phyloP scores from a whole-genome alignment of 2,888 invertebrate genomes.

The Acanthopleura granulata region DNA sequence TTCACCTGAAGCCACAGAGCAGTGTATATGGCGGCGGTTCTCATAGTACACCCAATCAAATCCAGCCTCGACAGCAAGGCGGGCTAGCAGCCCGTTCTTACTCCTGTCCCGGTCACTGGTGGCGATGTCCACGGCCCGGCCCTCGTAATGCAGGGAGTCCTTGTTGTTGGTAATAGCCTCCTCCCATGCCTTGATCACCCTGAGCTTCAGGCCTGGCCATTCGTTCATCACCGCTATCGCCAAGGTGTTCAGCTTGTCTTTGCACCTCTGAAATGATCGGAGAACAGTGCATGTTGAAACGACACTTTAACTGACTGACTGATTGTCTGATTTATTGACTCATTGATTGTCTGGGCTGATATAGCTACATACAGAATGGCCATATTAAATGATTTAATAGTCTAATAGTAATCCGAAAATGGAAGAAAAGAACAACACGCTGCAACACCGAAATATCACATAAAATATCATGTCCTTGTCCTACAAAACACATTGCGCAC shows the following conservation, averaged over 20 bases:
- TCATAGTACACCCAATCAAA: constrained; percentile 99
- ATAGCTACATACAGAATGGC: too few species aligned
- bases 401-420: too few species aligned
- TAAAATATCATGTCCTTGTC: too few species aligned
- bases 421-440: too few species aligned
- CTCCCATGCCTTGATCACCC: constrained; percentile 97
- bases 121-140: constrained; percentile 94
- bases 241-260: constrained; percentile 92
- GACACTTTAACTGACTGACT: too few species aligned
- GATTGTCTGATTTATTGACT: too few species aligned
- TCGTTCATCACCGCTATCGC: constrained; percentile 98
- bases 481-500: too few species aligned
- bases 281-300: neutral
- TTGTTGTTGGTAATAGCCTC: constrained; percentile 81
- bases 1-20: constrained; percentile 96
- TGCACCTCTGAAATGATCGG: constrained; percentile 85
- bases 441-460: too few species aligned
- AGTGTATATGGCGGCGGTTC: constrained; percentile 93
- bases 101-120: constrained; percentile 92
- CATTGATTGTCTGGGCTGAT: too few species aligned
- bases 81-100: constrained; percentile 96
- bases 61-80: constrained; percentile 95
- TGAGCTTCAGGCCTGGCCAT: constrained; percentile 94
- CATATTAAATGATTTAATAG: too few species aligned
- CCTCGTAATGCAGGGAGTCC: constrained; percentile 95